A percentile compares a stretch with the other conserved stretches of the same genome.
Conservation (phyloP, 2,797 vertebrate genomes). For the Merluccius polli region DNA sequence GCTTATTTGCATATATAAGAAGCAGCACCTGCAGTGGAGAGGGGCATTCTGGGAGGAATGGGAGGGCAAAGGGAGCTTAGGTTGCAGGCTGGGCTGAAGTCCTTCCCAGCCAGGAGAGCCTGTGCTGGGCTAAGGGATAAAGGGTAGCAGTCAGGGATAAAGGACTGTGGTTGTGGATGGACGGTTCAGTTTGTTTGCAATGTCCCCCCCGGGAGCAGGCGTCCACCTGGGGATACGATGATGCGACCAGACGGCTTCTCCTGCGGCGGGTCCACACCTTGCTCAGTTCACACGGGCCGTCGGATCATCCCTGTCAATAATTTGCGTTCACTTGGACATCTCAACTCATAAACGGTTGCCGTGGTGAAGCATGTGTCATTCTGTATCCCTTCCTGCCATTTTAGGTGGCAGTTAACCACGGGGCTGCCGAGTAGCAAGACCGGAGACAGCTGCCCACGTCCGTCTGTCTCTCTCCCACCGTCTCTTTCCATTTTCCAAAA, state of each 20-base stretch:
- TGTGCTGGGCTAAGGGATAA: not conserved
- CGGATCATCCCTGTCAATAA: conserved; percentile 30
- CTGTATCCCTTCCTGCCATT: conserved; percentile 25
- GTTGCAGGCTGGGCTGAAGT: conserved; percentile 40
- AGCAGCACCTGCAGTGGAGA: conserved; percentile 77
- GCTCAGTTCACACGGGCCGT: conserved; percentile 36
- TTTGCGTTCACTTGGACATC: conserved; percentile 27
- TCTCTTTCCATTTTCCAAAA: conserved; percentile 33
- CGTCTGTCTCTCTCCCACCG: conserved; percentile 18
- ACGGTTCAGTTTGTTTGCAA: conserved; percentile 17
- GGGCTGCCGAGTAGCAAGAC: conserved; percentile 24
- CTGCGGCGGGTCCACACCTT: conserved; percentile 24
- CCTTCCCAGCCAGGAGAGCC: conserved; percentile 17
- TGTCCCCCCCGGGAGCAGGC: conserved; percentile 29
- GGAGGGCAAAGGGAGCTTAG: conserved; percentile 4
- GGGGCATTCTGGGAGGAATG: conserved; percentile 56
- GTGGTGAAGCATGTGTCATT: conserved; percentile 30
- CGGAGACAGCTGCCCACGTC: conserved; percentile 18
- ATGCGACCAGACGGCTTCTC: conserved; percentile 28
- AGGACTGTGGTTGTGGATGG: not conserved
- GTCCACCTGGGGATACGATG: conserved; percentile 30
- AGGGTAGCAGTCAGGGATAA: not conserved
- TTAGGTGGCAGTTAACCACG: conserved; percentile 30
- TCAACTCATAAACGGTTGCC: conserved; percentile 14
- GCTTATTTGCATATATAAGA: conserved; percentile 81